phyloP scores from a whole-genome alignment of 2,888 invertebrate genomes.

The Stomorhina lunata region DNA sequence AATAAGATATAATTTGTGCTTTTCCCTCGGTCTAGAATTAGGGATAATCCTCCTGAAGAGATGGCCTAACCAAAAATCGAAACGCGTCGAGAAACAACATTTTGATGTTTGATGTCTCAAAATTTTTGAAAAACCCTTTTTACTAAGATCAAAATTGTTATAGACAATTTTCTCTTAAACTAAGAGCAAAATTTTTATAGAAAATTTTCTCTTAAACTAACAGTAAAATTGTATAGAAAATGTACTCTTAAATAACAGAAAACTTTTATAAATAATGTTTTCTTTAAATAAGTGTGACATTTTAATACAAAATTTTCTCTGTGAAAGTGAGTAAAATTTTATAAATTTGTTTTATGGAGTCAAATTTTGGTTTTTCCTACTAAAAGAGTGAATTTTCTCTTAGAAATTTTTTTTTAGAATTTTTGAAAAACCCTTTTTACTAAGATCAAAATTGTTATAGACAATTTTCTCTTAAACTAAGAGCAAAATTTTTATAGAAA shows the following conservation, averaged over 20 bases:
- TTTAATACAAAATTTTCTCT: not conserved
- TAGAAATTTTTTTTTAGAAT: not conserved
- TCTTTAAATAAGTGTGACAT: not conserved
- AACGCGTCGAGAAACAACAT: no score
- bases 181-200: not conserved
- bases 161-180: not conserved
- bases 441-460: not conserved
- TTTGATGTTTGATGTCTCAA: no score
- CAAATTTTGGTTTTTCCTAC: no score
- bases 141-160: no score
- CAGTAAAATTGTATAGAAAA: not conserved
- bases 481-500: not conserved
- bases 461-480: not conserved
- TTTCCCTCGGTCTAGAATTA: no score
- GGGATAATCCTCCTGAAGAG: no score
- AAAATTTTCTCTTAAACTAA: not conserved
- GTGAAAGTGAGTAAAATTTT: not conserved
- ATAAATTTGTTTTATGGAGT: no score
- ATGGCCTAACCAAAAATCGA: no score
- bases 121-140: no score
- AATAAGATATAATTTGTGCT: no score
- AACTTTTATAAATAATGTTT: not conserved
- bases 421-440: not conserved
- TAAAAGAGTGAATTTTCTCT: not conserved
- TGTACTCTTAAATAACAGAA: not conserved